phyloP scores from a whole-genome alignment of 2,113 vertebrate species.

The Orycteropus afer region DNA sequence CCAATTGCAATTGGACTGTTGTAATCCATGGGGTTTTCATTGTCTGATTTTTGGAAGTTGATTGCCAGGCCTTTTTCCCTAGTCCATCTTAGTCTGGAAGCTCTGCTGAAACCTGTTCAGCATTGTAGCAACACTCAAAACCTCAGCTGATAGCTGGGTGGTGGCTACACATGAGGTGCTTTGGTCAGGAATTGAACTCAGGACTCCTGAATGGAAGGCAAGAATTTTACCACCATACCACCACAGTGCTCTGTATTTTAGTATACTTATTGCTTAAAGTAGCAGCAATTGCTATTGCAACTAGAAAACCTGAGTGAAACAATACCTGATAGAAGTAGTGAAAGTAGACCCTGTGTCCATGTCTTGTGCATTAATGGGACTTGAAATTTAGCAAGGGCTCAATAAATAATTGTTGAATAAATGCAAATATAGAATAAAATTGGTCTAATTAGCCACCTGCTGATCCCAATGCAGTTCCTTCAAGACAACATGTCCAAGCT shows the following conservation, averaged over 20 bases:
- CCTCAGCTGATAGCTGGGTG: background rate
- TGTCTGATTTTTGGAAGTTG: background rate
- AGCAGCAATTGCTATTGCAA: background rate
- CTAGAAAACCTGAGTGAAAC: background rate
- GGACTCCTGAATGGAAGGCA: background rate
- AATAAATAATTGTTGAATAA: constrained; percentile 33
- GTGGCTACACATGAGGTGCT: background rate
- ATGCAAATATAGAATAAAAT: background rate
- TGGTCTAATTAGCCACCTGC: background rate
- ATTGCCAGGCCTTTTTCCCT: background rate
- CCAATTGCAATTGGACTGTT: too few species aligned
- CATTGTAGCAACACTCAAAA: background rate
- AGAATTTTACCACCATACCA: background rate
- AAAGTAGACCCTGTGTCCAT: background rate
- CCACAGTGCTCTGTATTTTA: background rate
- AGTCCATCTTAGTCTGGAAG: background rate
- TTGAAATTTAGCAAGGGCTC: background rate
- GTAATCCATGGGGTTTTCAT: background rate
- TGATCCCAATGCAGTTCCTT: background rate
- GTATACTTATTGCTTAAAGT: background rate
- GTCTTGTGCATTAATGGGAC: background rate
- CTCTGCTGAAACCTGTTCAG: background rate
- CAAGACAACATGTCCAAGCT: background rate
- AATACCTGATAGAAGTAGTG: background rate
- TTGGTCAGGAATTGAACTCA: background rate